phyloP scores from a whole-genome alignment of 2,113 vertebrate species.

The Anseranas semipalmata region DNA sequence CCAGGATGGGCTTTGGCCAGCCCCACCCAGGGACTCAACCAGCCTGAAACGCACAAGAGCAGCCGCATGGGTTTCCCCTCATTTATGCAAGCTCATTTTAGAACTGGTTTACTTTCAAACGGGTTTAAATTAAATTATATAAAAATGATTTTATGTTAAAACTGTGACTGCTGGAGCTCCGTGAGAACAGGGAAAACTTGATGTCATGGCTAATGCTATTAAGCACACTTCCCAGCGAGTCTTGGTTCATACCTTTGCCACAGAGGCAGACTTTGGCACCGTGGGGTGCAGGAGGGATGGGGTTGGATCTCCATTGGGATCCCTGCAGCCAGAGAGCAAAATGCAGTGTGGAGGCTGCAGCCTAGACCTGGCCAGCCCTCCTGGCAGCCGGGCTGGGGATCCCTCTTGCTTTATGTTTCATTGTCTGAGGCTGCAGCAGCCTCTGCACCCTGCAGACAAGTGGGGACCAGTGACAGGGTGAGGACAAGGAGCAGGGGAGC shows the following conservation, averaged over 20 bases:
- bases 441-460: rapidly evolving
- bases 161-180: neutral
- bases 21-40: neutral
- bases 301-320: rapidly evolving
- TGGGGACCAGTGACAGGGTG: rapidly evolving
- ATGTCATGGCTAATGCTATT: neutral
- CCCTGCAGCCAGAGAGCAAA: neutral
- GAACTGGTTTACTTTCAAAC: conserved; percentile 48
- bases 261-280: neutral
- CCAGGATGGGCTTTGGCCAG: rapidly evolving
- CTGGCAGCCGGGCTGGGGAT: neutral
- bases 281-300: rapidly evolving
- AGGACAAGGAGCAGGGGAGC: neutral
- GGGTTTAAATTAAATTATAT: conserved; percentile 15
- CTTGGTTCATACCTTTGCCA: neutral
- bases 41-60: neutral
- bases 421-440: neutral
- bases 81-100: neutral
- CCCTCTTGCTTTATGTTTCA: neutral
- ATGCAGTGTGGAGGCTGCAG: rapidly evolving
- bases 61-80: neutral
- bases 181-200: conserved; percentile 15
- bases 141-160: conserved; percentile 42
- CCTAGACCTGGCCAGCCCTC: neutral
- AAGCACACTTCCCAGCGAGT: neutral